Conservation (phyloP, 2,797 vertebrate genomes). For the Microtus obscurus region DNA sequence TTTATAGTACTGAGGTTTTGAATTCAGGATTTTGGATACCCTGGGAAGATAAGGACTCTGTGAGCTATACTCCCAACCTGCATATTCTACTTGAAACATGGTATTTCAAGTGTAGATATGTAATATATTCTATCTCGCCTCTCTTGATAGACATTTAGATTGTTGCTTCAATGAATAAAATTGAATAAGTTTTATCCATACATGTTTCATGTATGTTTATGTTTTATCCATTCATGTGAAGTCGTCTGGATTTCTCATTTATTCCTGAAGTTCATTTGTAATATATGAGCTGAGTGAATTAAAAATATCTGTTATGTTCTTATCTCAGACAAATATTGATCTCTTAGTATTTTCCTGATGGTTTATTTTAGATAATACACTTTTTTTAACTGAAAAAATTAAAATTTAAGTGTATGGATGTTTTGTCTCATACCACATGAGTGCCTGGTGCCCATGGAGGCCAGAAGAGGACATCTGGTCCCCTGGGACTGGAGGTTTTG, state of each 20-base stretch:
- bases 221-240: neutral
- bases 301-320: slow-evolving; percentile 51
- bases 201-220: neutral
- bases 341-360: slow-evolving; percentile 21
- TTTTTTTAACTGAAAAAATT: neutral
- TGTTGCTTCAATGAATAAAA: slow-evolving; percentile 26
- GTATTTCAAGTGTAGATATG: slow-evolving; percentile 2
- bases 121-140: slow-evolving; percentile 17
- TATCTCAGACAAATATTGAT: slow-evolving; percentile 41
- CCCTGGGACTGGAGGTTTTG: neutral
- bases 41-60: neutral
- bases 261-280: neutral
- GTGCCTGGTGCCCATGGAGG: neutral
- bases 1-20: neutral
- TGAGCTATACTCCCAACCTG: neutral
- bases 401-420: neutral
- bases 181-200: neutral
- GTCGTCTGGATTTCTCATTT: neutral
- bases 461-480: neutral
- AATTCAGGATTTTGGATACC: neutral
- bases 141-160: slow-evolving; percentile 6
- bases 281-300: neutral
- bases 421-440: neutral
- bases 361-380: neutral
- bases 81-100: neutral